Evolutionary conservation across 2,797 vertebrate genomes (phyloP), one percentile per base, ranked within the genome.

Genomic region (Siniperca scherzeri): DNA sequence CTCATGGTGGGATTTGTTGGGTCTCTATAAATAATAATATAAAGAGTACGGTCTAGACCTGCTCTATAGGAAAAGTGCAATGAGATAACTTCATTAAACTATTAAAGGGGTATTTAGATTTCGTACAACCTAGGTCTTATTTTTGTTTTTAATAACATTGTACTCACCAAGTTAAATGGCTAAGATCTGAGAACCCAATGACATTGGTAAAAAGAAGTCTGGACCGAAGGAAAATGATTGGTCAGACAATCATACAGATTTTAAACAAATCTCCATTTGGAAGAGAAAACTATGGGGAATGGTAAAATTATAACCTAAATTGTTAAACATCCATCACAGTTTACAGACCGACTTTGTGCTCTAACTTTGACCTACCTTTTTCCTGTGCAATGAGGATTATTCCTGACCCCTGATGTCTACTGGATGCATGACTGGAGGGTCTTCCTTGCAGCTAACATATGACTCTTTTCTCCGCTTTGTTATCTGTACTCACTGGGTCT

Each of bases 31-130:
- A 30, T 30, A 30, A 30, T 30, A 30, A 30, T 30, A 30, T 30
- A 30, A 30, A 30, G 30, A 30, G 30, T 30, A 30, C 3, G 30
- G 30, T 30, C 3, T 30, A 30, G 30, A 3, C 3, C 30, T 30
- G 30, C 3, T 30, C 3, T 3, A 30, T 30, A 30, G 30, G 30
- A 30, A 30, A 30, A 30, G 30, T 30, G 30, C 30, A 30, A 27
- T 27, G 27, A 27, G 27, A 27, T 27, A 27, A 30, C 30, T 30
- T 30, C 30, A 30, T 30, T 30, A 3, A 30, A 30, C 30, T 30
- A 30, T 72, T 71, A 53, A 78, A 67, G 19, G 25, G 10, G 44
- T 33, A 53, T 48, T 71, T n/a, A 48, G 36, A 27, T 70, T 53
- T 46, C 3, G 27, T 19, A 16, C 48, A 61, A 19, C 3, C n/a